Conservation (phyloP, 2,113 vertebrate genomes). For the Monarcha castaneiventris region DNA sequence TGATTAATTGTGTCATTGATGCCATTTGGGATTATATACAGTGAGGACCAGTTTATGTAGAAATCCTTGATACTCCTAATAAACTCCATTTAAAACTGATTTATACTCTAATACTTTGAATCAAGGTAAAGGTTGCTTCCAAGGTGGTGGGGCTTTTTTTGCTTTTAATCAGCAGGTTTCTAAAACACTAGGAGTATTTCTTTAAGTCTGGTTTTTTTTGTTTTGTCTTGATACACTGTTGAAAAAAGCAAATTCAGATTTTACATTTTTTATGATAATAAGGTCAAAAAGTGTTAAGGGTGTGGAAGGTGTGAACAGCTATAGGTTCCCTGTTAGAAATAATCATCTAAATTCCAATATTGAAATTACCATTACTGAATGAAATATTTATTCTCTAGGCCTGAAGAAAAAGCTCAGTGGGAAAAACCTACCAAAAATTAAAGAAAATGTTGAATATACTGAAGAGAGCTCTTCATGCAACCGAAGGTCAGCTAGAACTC, state of each 20-base stretch:
- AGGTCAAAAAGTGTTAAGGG: not conserved
- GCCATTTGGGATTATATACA: not conserved
- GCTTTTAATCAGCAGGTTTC: not conserved
- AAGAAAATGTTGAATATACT: conserved; percentile 36
- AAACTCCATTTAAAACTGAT: not conserved
- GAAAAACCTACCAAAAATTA: conserved; percentile 36
- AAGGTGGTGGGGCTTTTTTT: not conserved
- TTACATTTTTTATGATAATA: not conserved
- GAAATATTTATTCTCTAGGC: not conserved
- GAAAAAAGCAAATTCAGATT: not conserved
- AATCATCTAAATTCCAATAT: not conserved
- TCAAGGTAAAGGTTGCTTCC: not conserved
- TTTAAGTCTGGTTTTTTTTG: not conserved
- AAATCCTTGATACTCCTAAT: not conserved
- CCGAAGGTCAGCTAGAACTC: conserved; percentile 50
- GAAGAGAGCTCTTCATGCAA: not conserved
- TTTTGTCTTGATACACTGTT: not conserved
- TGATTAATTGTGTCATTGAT: not conserved
- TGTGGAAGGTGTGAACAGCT: not conserved
- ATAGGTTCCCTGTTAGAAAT: not conserved
- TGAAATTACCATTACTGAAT: not conserved
- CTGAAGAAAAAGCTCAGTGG: not conserved
- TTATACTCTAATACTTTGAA: not conserved
- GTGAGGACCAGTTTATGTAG: not conserved
- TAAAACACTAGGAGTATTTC: not conserved